Conservation (phyloP, 2,888 invertebrate genomes). For the Malthinus flaveolus region DNA sequence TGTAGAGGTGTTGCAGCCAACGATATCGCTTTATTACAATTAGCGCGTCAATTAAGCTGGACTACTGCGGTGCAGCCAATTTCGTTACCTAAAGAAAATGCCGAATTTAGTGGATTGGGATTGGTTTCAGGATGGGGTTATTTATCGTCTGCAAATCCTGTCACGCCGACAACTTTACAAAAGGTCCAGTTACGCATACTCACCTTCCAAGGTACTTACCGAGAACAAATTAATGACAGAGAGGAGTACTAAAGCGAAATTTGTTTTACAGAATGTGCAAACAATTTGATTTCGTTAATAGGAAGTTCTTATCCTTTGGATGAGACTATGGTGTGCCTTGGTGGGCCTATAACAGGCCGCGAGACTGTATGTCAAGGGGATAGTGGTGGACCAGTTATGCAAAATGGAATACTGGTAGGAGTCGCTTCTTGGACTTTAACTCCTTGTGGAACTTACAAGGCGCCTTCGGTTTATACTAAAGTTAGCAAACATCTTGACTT, state of each 20-base stretch:
- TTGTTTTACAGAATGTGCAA: constrained; percentile 52
- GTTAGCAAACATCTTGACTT: constrained; percentile 57
- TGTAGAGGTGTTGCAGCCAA: constrained; percentile 9
- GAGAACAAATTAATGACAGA: too few relatives aligned
- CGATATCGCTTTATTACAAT: constrained; percentile 12
- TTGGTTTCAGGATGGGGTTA: constrained; percentile 60
- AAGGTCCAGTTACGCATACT: background rate
- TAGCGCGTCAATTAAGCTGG: constrained; percentile 4
- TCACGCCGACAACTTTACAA: constrained; percentile 7
- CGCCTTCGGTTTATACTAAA: constrained; percentile 61
- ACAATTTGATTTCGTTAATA: constrained; percentile 49
- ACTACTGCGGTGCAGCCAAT: constrained; percentile 55
- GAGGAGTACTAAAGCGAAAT: background rate
- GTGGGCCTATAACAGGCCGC: constrained; percentile 52
- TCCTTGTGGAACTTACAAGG: constrained; percentile 62
- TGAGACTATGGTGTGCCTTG: constrained; percentile 57
- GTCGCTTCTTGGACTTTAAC: constrained; percentile 61
- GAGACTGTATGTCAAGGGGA: constrained; percentile 61
- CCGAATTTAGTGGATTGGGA: constrained; percentile 44
- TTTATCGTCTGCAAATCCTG: constrained; percentile 1
- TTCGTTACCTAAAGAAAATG: constrained; percentile 48
- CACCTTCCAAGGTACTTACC: background rate
- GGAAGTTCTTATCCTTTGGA: constrained; percentile 52
- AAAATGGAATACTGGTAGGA: constrained; percentile 53
- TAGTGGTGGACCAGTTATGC: constrained; percentile 60